phyloP scores from a whole-genome alignment of 2,797 vertebrate genomes.

The Discoglossus pictus region DNA sequence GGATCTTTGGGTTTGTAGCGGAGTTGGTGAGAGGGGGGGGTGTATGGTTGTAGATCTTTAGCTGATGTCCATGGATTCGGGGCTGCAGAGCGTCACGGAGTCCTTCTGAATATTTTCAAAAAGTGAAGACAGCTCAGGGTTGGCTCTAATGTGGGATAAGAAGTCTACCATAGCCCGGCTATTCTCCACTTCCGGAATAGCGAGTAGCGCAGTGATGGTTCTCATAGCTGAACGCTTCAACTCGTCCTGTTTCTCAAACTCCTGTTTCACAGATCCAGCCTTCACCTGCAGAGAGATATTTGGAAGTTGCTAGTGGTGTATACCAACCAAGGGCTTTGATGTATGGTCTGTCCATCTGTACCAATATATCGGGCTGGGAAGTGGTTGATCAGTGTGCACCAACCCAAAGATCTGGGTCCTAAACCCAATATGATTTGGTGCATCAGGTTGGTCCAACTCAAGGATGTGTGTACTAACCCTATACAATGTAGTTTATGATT shows the following conservation, averaged over 20 bases:
- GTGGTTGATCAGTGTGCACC: too few relatives aligned
- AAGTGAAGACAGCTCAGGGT: constrained; percentile 83
- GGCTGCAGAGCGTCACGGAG: constrained; percentile 58
- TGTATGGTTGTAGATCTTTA: constrained; percentile 66
- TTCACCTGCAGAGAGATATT: constrained; percentile 73
- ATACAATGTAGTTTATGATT: too few relatives aligned
- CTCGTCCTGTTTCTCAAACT: constrained; percentile 97
- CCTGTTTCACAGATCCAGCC: constrained; percentile 91
- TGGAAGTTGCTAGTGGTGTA: background rate
- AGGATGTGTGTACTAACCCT: too few relatives aligned
- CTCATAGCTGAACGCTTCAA: constrained; percentile 91
- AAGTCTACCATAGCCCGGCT: constrained; percentile 89
- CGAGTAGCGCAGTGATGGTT: constrained; percentile 86
- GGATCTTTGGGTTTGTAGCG: background rate
- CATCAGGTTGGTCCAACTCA: too few relatives aligned
- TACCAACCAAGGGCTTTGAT: too few relatives aligned
- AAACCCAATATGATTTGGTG: too few relatives aligned
- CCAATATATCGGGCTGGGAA: too few relatives aligned
- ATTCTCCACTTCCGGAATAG: constrained; percentile 85
- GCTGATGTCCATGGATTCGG: constrained; percentile 85
- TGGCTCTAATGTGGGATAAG: constrained; percentile 85
- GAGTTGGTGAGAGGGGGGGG: too few relatives aligned
- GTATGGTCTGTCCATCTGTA: too few relatives aligned
- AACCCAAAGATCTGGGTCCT: too few relatives aligned
- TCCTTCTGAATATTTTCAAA: constrained; percentile 92